Evolutionary conservation across 2,113 vertebrate genomes (phyloP), one percentile per base, ranked within the genome.

Genomic region (Chinchilla lanigera): DNA sequence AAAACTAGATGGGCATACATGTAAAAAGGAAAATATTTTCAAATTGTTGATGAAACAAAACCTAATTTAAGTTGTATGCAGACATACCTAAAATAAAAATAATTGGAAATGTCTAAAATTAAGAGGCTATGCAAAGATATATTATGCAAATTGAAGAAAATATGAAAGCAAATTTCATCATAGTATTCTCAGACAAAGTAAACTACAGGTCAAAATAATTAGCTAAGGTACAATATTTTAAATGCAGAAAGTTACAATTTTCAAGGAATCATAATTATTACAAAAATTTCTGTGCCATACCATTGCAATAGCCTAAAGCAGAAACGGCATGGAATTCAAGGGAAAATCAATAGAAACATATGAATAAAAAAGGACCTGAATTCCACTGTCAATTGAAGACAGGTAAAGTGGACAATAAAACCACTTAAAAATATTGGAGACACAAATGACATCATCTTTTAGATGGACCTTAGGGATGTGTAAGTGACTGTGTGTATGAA

Each of bases 1-100:
- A 93, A 94, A 93, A 77, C 4, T 14, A 97, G 92, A 82, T 69
- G 69, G 61, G 16, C 41, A 69, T 47, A 69, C 38, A 19, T n/a
- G 16, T 5, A 50, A 71, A 87, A 56, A 50, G 28, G 41, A 65
- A 69, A 80, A 56, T 1, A 22, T 35, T 67, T 77, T 50, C 24
- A 69, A 78, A 50, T 65, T 78, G 75, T 11, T 30, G 28, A 54
- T 50, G 90, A n/a, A 56, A 2, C 1, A 63, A 90, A 84, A 78
- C 2, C 69, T 69, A 82, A 93, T 90, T 82, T 86, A 75, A 75
- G 41, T 50, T 67, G 41, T 41, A 41, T 83, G 73, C 60, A 87
- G 26, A 14, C 35, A 71, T 14, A 41, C 35, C 60, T 44, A 75
- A 44, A 44, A 44, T 69, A 73, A 94, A 94, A 63, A 47, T 90